Conservation (phyloP, 2,797 vertebrate genomes). For the Tragelaphus oryx region DNA sequence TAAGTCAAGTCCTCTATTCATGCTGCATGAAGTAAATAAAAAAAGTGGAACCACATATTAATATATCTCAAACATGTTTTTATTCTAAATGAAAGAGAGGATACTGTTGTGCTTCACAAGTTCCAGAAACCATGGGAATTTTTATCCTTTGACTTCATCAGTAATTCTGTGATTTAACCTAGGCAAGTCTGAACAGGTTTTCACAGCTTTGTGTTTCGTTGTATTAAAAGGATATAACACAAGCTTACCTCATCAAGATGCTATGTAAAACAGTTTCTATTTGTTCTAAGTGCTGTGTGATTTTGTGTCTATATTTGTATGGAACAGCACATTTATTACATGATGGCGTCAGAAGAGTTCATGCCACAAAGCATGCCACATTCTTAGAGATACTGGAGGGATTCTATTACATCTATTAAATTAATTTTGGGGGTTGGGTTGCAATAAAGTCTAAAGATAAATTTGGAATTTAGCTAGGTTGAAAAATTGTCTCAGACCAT, state of each 20-base stretch:
- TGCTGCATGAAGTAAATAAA: not conserved
- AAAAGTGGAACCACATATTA: not conserved
- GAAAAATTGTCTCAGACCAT: not conserved
- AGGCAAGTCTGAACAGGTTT: slow-evolving; percentile 29
- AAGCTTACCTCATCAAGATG: slow-evolving; percentile 5
- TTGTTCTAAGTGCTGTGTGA: not conserved
- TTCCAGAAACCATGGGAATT: not conserved
- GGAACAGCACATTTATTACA: not conserved
- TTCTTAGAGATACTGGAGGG: not conserved
- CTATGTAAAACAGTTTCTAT: slow-evolving; percentile 37
- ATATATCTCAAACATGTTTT: not conserved
- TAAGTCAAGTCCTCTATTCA: not conserved
- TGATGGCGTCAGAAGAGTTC: not conserved
- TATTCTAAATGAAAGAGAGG: not conserved
- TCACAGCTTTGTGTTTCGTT: not conserved
- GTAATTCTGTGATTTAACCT: not conserved
- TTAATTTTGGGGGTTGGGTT: slow-evolving; percentile 2
- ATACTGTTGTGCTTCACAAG: not conserved
- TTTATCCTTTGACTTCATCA: not conserved
- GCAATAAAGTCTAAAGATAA: not conserved
- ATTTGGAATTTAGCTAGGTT: not conserved
- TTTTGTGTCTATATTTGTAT: slow-evolving; percentile 6
- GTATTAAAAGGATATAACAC: not conserved
- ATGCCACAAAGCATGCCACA: not conserved
- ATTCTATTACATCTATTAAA: not conserved